Evolutionary conservation across 2,888 invertebrate species (phyloP).

Genomic region (Diloba caeruleocephala): DNA sequence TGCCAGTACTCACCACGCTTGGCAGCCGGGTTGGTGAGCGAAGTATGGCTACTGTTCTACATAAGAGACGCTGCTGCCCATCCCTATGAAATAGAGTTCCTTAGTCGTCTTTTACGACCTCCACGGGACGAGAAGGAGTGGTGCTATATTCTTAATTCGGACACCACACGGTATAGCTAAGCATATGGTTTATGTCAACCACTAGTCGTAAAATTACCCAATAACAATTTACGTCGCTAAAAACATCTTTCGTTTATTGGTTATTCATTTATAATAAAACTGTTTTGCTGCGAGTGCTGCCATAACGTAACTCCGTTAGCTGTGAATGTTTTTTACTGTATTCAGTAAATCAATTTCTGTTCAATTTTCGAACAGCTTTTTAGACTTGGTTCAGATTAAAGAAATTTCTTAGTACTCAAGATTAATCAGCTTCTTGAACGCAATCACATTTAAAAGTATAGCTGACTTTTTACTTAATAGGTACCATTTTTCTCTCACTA

Average conservation of each 20-base stretch:
- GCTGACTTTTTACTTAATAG: constrained; percentile 8
- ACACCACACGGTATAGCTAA: too few relatives aligned
- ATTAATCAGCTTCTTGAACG: constrained; percentile 22
- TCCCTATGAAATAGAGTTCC: too few relatives aligned
- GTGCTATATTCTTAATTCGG: too few relatives aligned
- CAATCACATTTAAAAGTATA: constrained; percentile 12
- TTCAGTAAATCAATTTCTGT: constrained; percentile 25
- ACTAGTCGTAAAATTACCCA: too few relatives aligned
- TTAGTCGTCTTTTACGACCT: too few relatives aligned
- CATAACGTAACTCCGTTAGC: constrained; percentile 21
- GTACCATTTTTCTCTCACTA: constrained; percentile 30
- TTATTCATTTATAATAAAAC: constrained; percentile 13
- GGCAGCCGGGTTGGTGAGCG: too few relatives aligned
- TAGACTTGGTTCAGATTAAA: not conserved
- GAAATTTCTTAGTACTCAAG: constrained; percentile 7
- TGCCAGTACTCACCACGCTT: too few relatives aligned
- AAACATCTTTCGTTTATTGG: constrained; percentile 5
- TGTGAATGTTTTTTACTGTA: constrained; percentile 25
- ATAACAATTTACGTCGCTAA: too few relatives aligned
- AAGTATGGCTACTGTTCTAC: too few relatives aligned
- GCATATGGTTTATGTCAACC: too few relatives aligned
- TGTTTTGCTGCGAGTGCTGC: constrained; percentile 15
- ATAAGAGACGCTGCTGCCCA: too few relatives aligned
- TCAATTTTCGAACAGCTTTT: constrained; percentile 13
- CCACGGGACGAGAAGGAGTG: too few relatives aligned